These are phyloP conservation scores for Stictonetta naevosa DNA, from an alignment of 2,113 vertebrate genomes.

Conservation along the genomic window DNA sequence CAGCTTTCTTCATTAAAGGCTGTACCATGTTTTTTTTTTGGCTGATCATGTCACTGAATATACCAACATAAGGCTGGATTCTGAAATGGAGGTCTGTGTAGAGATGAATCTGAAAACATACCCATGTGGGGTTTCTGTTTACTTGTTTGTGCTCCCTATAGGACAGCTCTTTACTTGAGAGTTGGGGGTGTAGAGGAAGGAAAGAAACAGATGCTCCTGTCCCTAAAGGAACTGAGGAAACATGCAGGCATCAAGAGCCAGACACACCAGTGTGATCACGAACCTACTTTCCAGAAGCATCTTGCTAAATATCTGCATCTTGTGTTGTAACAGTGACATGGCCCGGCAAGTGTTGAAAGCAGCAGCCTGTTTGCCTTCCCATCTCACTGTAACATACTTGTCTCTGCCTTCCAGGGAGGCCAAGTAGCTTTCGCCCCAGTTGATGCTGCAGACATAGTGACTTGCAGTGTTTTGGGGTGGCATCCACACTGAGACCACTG, in stretches of 20 bases:
- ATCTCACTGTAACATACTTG: not conserved
- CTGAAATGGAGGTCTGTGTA: not conserved
- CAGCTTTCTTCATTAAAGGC: not conserved
- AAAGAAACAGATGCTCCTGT: not conserved
- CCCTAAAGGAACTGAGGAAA: not conserved
- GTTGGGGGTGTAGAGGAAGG: not conserved
- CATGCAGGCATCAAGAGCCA: not conserved
- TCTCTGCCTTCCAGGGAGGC: not conserved
- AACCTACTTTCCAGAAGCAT: not conserved
- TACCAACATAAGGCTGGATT: not conserved
- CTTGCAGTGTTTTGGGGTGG: not conserved
- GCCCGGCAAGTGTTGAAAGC: not conserved
- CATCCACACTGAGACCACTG: not conserved
- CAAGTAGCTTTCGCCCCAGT: not conserved
- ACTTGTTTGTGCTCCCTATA: not conserved
- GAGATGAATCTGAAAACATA: not conserved
- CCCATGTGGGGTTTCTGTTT: not conserved
- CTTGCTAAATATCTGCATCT: not conserved
- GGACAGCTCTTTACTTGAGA: not conserved
- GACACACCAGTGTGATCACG: not conserved
- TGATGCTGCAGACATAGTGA: not conserved
- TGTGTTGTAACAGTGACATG: not conserved
- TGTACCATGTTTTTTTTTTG: not conserved
- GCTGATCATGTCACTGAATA: not conserved
- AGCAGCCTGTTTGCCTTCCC: not conserved